Evolutionary conservation across 1,140 invertebrate genomes (phyloP).

Genomic region (Drosophila athabasca): DNA sequence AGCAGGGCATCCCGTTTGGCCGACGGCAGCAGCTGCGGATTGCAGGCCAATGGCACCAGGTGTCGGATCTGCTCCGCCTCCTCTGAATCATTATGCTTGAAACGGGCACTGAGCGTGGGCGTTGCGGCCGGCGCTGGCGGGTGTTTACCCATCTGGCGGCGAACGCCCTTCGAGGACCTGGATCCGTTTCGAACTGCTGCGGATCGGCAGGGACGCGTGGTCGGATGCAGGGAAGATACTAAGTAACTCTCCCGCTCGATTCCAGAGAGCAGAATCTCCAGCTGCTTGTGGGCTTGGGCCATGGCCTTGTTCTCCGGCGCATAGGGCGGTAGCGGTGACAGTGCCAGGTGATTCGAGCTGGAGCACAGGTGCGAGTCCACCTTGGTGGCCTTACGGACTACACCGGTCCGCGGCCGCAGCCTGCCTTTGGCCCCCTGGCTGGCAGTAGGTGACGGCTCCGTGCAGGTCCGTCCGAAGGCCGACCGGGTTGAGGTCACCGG

Average conservation of each 20-base stretch:
- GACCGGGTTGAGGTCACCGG: too few species aligned
- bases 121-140: constrained; percentile 49
- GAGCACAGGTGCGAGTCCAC: constrained; percentile 21
- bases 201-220: not conserved
- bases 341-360: not conserved
- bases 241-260: constrained; percentile 39
- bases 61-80: not conserved
- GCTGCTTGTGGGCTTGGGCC: constrained; percentile 45
- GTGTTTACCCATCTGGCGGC: constrained; percentile 23
- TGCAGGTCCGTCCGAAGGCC: not conserved
- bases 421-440: not conserved
- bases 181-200: not conserved
- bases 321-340: not conserved
- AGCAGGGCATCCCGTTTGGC: constrained; percentile 44
- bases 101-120: constrained; percentile 46
- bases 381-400: constrained; percentile 7
- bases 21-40: constrained; percentile 41
- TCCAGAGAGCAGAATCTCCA: constrained; percentile 52
- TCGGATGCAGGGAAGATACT: not conserved
- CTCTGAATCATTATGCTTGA: not conserved
- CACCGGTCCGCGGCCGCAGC: not conserved
- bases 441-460: not conserved
- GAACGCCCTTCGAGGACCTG: not conserved
- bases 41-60: constrained; percentile 47
- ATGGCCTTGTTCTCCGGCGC: constrained; percentile 23